A percentile compares a stretch with the other conserved stretches of the same genome.
Evolutionary conservation across 2,797 vertebrate genomes (phyloP).

Genomic region (Chaenodraco wilsoni): DNA sequence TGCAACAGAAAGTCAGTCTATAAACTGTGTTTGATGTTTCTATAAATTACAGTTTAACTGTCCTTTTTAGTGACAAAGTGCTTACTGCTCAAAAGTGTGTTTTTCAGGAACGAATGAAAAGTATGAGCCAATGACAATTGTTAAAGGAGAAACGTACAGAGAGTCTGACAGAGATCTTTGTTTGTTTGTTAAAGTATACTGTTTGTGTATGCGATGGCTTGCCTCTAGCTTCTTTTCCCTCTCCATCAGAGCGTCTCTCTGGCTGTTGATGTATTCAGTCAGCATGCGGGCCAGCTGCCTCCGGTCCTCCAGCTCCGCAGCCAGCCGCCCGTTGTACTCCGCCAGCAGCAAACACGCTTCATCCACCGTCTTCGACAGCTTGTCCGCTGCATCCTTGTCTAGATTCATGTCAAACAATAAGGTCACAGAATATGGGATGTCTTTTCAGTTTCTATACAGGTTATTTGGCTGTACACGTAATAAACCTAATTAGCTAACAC

Average conservation of each 20-base stretch:
- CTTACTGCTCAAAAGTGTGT: too few species aligned
- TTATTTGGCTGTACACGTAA: background rate
- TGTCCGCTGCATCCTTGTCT: constrained; percentile 98
- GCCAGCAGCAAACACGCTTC: constrained; percentile 97
- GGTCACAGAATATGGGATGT: background rate
- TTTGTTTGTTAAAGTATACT: background rate
- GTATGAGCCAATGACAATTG: too few species aligned
- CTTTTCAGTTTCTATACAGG: background rate
- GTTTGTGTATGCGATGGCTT: constrained; percentile 37
- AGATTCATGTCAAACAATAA: constrained; percentile 10
- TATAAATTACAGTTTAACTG: too few species aligned
- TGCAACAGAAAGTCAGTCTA: background rate
- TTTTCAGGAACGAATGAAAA: too few species aligned
- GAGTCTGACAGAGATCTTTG: background rate
- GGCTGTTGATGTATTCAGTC: constrained; percentile 95
- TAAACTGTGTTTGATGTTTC: background rate
- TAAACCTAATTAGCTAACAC: background rate
- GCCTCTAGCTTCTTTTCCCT: constrained; percentile 98
- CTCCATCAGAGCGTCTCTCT: constrained; percentile 93
- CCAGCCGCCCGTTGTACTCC: constrained; percentile 96
- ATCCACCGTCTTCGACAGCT: constrained; percentile 96
- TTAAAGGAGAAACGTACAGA: background rate
- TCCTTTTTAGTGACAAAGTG: too few species aligned
- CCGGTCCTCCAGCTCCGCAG: constrained; percentile 96
- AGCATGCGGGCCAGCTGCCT: constrained; percentile 97